These are phyloP conservation scores for Bergia puertoricense DNA, from an alignment of 92 coral and sea anemone genomes.

Conservation along the genomic window DNA sequence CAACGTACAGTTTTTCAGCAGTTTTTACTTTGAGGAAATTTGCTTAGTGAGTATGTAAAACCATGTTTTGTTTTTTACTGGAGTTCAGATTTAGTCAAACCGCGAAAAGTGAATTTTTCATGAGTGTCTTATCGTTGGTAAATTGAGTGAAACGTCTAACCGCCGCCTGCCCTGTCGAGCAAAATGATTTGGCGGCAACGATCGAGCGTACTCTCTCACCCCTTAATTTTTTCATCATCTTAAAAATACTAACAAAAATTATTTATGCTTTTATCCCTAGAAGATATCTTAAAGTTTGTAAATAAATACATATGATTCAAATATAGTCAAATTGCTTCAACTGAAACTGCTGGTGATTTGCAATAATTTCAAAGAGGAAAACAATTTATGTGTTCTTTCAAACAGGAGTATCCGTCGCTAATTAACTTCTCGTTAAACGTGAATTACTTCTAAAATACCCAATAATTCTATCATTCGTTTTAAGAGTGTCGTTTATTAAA, in stretches of 20 bases:
- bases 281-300: not conserved
- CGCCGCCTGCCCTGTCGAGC: conserved; percentile 29
- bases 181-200: conserved; percentile 15
- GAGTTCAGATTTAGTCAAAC: conserved; percentile 15
- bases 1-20: not conserved
- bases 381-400: conserved; percentile 24
- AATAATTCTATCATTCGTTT: conserved; percentile 45
- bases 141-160: conserved; percentile 33
- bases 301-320: not conserved
- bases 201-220: not conserved
- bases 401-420: conserved; percentile 45
- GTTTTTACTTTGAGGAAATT: not conserved
- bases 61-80: conserved; percentile 10
- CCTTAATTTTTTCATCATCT: not conserved
- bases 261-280: not conserved
- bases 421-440: conserved; percentile 59
- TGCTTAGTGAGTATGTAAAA: not conserved
- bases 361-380: conserved; percentile 16
- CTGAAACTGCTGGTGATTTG: not conserved
- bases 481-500: conserved; percentile 54
- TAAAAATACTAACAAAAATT: not conserved
- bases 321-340: not conserved
- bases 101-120: conserved; percentile 43
- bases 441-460: conserved; percentile 63
- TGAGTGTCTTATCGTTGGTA: conserved; percentile 23